These are phyloP conservation scores for Sitobion miscanthi DNA, from an alignment of 1,140 invertebrate species.

Conservation along the genomic window DNA sequence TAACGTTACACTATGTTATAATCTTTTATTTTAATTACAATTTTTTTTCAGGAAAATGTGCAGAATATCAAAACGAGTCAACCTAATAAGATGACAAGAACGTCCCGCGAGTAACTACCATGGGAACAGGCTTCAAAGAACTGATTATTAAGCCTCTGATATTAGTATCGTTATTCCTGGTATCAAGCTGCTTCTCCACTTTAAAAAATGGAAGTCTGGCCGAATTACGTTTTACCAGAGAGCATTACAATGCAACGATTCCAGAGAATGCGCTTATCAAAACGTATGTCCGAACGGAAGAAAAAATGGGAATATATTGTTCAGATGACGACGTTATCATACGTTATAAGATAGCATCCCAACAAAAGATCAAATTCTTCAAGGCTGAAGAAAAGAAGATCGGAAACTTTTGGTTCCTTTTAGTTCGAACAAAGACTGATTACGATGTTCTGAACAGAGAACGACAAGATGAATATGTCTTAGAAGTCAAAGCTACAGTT, in stretches of 20 bases:
- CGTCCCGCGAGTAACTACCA: neutral
- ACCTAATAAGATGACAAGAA: conserved; percentile 24
- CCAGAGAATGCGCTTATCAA: conserved; percentile 90
- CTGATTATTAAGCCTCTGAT: conserved; percentile 23
- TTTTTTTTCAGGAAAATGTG: conserved; percentile 27
- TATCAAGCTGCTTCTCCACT: conserved; percentile 1
- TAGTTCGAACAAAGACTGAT: conserved; percentile 84
- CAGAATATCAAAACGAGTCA: neutral
- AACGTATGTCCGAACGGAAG: conserved; percentile 73
- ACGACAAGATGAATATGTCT: conserved; percentile 79
- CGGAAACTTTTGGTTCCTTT: conserved; percentile 92
- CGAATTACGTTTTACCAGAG: conserved; percentile 73
- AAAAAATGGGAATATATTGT: conserved; percentile 73
- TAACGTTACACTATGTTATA: too few relatives aligned
- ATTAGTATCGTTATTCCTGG: conserved; percentile 9
- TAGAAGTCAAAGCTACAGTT: conserved; percentile 80
- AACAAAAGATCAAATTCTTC: conserved; percentile 89
- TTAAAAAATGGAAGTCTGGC: conserved; percentile 40
- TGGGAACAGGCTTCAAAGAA: neutral
- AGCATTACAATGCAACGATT: conserved; percentile 87
- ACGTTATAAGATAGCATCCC: conserved; percentile 81
- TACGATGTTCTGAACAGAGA: conserved; percentile 89
- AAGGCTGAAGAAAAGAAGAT: conserved; percentile 86
- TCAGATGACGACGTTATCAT: conserved; percentile 71
- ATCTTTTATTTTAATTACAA: neutral